phyloP scores from a whole-genome alignment of 1,140 invertebrate genomes.

The Drosophila rufa region DNA sequence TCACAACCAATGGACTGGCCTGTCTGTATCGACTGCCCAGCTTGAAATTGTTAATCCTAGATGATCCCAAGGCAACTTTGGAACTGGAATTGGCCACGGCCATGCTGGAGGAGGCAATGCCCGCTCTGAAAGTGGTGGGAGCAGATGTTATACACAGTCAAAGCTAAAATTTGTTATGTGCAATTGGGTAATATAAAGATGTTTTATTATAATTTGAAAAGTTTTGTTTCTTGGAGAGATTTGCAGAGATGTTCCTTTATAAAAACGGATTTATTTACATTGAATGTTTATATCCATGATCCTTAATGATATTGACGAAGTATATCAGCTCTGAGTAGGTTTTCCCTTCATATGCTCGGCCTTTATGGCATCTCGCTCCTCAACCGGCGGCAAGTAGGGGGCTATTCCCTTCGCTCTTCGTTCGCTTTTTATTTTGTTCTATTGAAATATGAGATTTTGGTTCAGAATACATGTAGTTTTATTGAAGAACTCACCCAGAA shows the following conservation, averaged over 20 bases:
- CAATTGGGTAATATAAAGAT: slow-evolving; percentile 35
- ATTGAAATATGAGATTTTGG: not conserved
- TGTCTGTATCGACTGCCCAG: slow-evolving; percentile 88
- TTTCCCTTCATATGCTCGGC: slow-evolving; percentile 81
- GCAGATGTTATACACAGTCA: slow-evolving; percentile 59
- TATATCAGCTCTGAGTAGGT: slow-evolving; percentile 40
- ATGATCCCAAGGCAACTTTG: slow-evolving; percentile 85
- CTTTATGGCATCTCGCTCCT: slow-evolving; percentile 75
- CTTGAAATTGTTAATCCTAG: slow-evolving; percentile 87
- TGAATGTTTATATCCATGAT: not conserved
- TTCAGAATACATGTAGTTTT: not conserved
- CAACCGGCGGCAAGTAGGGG: slow-evolving; percentile 71
- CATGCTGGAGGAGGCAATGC: slow-evolving; percentile 87
- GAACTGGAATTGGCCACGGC: slow-evolving; percentile 87
- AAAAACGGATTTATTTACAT: slow-evolving; percentile 20
- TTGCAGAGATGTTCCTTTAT: not conserved
- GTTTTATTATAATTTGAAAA: slow-evolving; percentile 1
- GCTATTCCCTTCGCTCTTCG: slow-evolving; percentile 71
- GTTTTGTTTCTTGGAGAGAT: not conserved
- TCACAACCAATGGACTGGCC: slow-evolving; percentile 89
- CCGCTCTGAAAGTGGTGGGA: slow-evolving; percentile 76
- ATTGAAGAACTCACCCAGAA: slow-evolving; percentile 86
- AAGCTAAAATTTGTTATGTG: slow-evolving; percentile 35
- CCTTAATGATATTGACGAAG: slow-evolving; percentile 10
- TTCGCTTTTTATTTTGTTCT: slow-evolving; percentile 79